These are phyloP conservation scores for Aphaenogaster rudis DNA, from an alignment of 1,140 invertebrate species.

Conservation along the genomic window DNA sequence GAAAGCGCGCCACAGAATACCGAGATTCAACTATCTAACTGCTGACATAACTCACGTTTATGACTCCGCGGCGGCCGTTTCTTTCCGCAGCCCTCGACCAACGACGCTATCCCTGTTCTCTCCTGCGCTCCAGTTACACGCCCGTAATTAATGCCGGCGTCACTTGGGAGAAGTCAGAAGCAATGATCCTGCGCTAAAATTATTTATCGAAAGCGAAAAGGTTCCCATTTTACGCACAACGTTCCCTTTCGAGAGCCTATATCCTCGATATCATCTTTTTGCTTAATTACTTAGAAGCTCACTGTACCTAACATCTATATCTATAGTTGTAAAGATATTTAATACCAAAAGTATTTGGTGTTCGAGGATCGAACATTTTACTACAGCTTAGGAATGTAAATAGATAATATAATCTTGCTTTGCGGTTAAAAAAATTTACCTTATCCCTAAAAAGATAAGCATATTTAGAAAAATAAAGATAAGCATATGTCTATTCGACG, in stretches of 20 bases:
- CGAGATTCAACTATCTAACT: slow-evolving; percentile 87
- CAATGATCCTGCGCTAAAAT: not conserved
- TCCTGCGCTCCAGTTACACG: slow-evolving; percentile 61
- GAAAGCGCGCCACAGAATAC: slow-evolving; percentile 85
- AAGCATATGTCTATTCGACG: too few relatives aligned
- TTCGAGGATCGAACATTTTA: not conserved
- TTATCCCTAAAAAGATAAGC: too few relatives aligned
- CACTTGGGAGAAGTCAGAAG: slow-evolving; percentile 57
- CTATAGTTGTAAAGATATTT: not conserved
- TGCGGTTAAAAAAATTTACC: not conserved
- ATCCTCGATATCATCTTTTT: not conserved
- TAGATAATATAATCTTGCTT: not conserved
- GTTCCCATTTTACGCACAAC: not conserved
- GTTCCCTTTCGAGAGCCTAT: not conserved
- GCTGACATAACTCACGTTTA: slow-evolving; percentile 86
- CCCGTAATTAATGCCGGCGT: slow-evolving; percentile 68
- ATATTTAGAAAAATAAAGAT: too few relatives aligned
- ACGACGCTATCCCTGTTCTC: slow-evolving; percentile 39
- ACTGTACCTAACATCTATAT: not conserved
- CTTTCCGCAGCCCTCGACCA: slow-evolving; percentile 65
- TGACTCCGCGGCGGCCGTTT: slow-evolving; percentile 82
- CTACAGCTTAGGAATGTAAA: not conserved
- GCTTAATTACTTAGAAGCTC: not conserved
- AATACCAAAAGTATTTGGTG: not conserved
- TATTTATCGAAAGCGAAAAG: not conserved